phyloP scores from a whole-genome alignment of 2,113 vertebrate species.

The Zingel zingel region DNA sequence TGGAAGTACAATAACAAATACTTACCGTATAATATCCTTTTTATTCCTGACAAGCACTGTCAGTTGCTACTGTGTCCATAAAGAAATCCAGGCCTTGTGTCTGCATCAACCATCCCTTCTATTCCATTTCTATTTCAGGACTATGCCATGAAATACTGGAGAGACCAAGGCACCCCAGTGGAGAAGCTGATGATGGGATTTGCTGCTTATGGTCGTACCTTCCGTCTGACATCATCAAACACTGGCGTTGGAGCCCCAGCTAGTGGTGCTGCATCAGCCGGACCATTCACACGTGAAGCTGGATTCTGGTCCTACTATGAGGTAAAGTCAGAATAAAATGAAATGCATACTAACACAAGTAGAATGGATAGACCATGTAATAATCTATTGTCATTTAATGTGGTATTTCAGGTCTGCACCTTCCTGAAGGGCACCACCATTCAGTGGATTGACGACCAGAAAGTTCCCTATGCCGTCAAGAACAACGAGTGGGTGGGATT shows the following conservation, averaged over 20 bases:
- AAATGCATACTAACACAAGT: not conserved
- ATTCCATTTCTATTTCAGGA: not conserved
- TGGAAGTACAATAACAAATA: not conserved
- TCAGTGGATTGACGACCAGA: conserved; percentile 85
- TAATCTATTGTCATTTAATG: not conserved
- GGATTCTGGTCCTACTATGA: conserved; percentile 91
- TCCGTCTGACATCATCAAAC: conserved; percentile 77
- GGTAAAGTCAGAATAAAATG: conserved; percentile 64
- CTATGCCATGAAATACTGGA: conserved; percentile 88
- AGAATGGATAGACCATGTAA: not conserved
- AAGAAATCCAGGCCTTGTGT: not conserved
- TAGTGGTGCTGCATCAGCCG: conserved; percentile 83
- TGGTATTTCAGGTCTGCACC: conserved; percentile 80
- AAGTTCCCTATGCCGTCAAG: conserved; percentile 87
- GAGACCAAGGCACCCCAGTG: conserved; percentile 82
- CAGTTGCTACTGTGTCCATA: not conserved
- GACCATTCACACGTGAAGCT: conserved; percentile 84
- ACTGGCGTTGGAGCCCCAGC: conserved; percentile 77
- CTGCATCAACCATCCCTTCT: not conserved
- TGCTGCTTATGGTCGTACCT: conserved; percentile 87
- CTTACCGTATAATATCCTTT: not conserved
- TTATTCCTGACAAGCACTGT: not conserved
- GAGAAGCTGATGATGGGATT: conserved; percentile 89
- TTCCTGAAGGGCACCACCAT: conserved; percentile 78
- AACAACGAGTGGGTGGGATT: conserved; percentile 88